Base-by-base conservation (phyloP, 2,113 vertebrate species). In the Leptobrachium leishanense region DNA sequence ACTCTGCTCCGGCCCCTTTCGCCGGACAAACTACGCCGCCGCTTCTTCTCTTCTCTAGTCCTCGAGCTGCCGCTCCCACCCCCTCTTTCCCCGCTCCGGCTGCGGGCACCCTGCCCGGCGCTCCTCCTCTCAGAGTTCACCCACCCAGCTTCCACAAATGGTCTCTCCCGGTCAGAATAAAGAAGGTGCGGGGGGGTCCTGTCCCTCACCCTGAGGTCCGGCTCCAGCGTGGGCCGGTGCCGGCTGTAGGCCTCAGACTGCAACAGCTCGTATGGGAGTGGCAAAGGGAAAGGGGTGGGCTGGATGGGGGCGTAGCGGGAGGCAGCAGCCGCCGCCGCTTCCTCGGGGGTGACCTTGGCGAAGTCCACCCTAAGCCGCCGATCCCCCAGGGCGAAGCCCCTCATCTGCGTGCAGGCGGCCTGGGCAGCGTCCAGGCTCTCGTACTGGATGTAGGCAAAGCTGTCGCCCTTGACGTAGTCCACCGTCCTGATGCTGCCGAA, bases 401-500 rank as follows among this genome's bases (percentile, higher is more conserved):
- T 90, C 98, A 99, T 99, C 85, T 99, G 98, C 0, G 94, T 93
- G 2, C 97, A 99, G 81, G 98, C 97, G 0, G 98, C 97, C 86
- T 98, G 96, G 0, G 98, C 94, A 0, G 98, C 98, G 0, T 99
- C 98, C 89, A 99, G 43, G 76, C 97, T 99, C 31, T 99, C 98
- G 0, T 99, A 99, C 86, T 99, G 98, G 69, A 99, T 96, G 57
- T 99, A 99, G 0, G 97, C 98, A 54, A 98, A 98, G 74, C 91
- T 98, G 90, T 98, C 98, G 0, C 97, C 98, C 83, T 99, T 99
- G 43, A 96, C 95, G 0, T 99, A 98, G 87, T 99, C 97, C 40
- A 99, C 98, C 70, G 95, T 98, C 77, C 97, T 88, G 42, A 99
- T 99, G 85, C 97, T 99, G 1, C 98, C 97, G 0, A 99, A 99